phyloP scores from a whole-genome alignment of 2,888 invertebrate genomes.

The Synanthedon andrenaeformis region DNA sequence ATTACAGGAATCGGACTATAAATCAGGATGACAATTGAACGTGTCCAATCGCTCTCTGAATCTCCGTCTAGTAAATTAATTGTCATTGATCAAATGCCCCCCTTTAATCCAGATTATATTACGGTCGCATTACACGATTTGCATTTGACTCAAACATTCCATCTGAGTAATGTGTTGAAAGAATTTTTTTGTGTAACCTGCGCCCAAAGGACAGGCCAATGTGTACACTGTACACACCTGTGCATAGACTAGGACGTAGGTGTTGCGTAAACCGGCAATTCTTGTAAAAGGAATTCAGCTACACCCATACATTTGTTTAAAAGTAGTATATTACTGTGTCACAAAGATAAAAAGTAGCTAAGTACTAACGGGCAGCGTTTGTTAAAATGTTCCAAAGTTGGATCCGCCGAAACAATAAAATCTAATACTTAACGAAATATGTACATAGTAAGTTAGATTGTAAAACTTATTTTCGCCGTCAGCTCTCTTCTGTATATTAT shows the following conservation, averaged over 20 bases:
- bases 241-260: slow-evolving; percentile 19
- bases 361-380: no score
- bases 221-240: slow-evolving; percentile 46
- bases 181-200: not conserved
- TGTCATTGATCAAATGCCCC: not conserved
- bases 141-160: not conserved
- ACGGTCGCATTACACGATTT: slow-evolving; percentile 15
- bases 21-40: slow-evolving; percentile 45
- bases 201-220: slow-evolving; percentile 16
- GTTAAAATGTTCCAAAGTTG: no score
- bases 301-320: not conserved
- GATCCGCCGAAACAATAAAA: no score
- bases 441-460: no score
- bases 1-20: slow-evolving; percentile 27
- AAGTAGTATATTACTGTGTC: no score
- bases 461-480: no score
- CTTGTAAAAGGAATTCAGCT: slow-evolving; percentile 24
- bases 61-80: slow-evolving; percentile 6
- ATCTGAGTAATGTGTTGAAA: no score
- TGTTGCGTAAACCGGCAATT: slow-evolving; percentile 43
- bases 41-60: slow-evolving; percentile 27
- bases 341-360: no score
- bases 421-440: no score
- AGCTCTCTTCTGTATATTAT: no score
- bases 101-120: not conserved